Conservation (phyloP, 1,140 invertebrate genomes). For the Alviniconcha marisindica region DNA sequence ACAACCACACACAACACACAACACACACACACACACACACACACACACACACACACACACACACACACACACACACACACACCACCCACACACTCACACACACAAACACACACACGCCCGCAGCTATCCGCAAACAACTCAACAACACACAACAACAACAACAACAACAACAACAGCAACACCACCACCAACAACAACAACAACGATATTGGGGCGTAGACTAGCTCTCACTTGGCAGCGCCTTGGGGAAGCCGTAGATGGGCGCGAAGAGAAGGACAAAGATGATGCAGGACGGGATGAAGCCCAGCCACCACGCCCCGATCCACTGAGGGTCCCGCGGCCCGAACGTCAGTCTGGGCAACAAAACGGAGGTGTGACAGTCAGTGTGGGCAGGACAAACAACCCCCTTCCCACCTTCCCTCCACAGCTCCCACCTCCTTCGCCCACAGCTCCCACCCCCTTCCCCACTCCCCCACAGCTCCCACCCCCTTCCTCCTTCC, state of each 20-base stretch:
- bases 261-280: conserved; percentile 53
- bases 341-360: conserved; percentile 50
- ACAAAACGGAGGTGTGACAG: too few relatives aligned
- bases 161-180: background rate
- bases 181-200: background rate
- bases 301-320: conserved; percentile 65
- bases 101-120: background rate
- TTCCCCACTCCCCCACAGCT: too few relatives aligned
- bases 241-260: conserved; percentile 57
- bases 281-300: conserved; percentile 44
- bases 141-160: background rate
- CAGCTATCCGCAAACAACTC: background rate
- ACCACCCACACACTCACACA: background rate
- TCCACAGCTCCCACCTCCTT: too few relatives aligned
- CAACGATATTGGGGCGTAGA: too few relatives aligned
- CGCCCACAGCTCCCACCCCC: too few relatives aligned
- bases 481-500: too few relatives aligned
- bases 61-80: background rate
- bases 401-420: too few relatives aligned
- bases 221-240: conserved; percentile 51
- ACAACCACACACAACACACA: background rate
- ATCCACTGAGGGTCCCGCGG: conserved; percentile 57
- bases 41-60: conserved; percentile 6
- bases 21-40: background rate
- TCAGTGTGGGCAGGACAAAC: too few relatives aligned